phyloP scores from a whole-genome alignment of 2,888 invertebrate species.

The Chalcis sispes region DNA sequence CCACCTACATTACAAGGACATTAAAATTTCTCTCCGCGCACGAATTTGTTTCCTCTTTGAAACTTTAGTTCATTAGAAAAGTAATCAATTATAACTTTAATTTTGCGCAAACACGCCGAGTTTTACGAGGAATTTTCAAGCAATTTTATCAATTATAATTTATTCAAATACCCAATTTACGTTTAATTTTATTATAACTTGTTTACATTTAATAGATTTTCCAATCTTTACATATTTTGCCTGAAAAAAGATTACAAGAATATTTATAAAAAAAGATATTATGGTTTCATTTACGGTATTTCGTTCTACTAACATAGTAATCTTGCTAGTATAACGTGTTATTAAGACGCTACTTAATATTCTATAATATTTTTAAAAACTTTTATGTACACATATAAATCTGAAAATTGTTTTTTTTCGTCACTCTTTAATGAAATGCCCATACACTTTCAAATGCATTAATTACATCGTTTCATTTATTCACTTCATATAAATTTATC shows the following conservation, averaged over 20 bases:
- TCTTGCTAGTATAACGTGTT: constrained; percentile 35
- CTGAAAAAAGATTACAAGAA: background rate
- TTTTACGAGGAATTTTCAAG: background rate
- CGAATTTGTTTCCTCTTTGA: too few species aligned
- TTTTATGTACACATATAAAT: too few species aligned
- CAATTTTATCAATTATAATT: constrained; percentile 11
- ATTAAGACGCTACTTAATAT: constrained; percentile 33
- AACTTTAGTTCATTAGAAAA: too few species aligned
- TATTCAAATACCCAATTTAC: constrained; percentile 14
- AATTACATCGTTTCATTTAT: too few species aligned
- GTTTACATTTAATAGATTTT: background rate
- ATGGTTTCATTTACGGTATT: constrained; percentile 51
- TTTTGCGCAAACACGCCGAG: too few species aligned
- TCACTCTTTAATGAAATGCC: too few species aligned
- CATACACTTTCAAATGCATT: too few species aligned
- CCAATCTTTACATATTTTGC: background rate
- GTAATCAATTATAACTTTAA: too few species aligned
- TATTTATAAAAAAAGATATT: constrained; percentile 23
- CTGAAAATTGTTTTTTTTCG: too few species aligned
- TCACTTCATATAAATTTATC: too few species aligned
- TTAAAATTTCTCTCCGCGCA: too few species aligned
- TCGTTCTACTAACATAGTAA: constrained; percentile 54
- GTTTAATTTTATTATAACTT: background rate
- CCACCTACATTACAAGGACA: too few species aligned
- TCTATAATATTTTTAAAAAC: background rate